Percentiles rank a stretch among this genome's conserved stretches.
phyloP scores from a whole-genome alignment of 2,888 invertebrate genomes.

The Lithophane leautieri region DNA sequence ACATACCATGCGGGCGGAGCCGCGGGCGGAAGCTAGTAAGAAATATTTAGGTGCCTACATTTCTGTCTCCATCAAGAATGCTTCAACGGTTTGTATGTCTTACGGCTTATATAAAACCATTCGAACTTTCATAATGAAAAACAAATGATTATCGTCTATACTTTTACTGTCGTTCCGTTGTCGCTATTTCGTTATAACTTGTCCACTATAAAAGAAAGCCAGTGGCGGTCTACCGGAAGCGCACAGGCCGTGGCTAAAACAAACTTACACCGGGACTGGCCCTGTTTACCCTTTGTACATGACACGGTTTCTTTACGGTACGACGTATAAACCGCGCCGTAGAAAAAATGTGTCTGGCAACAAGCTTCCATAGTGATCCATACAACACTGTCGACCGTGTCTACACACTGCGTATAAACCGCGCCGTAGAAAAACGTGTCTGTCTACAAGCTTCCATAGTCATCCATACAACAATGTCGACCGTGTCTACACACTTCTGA shows the following conservation, averaged over 20 bases:
- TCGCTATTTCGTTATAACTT: conserved; percentile 23
- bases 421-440: too few species aligned
- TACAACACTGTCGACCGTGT: too few species aligned
- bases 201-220: conserved; percentile 4
- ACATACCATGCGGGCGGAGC: too few species aligned
- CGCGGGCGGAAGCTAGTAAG: too few species aligned
- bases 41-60: too few species aligned
- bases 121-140: too few species aligned
- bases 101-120: too few species aligned
- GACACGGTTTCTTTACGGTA: neutral
- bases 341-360: neutral
- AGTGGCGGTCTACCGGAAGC: conserved; percentile 32
- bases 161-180: neutral
- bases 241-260: conserved; percentile 27
- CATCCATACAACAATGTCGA: neutral
- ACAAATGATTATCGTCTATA: too few species aligned
- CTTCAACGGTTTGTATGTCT: too few species aligned
- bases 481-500: neutral
- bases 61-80: too few species aligned
- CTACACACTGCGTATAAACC: too few species aligned
- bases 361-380: neutral
- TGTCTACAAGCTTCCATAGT: too few species aligned
- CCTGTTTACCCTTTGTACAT: conserved; percentile 10
- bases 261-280: conserved; percentile 35
- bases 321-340: neutral